Conservation (phyloP, 2,797 vertebrate genomes). For the Nasua narica region DNA sequence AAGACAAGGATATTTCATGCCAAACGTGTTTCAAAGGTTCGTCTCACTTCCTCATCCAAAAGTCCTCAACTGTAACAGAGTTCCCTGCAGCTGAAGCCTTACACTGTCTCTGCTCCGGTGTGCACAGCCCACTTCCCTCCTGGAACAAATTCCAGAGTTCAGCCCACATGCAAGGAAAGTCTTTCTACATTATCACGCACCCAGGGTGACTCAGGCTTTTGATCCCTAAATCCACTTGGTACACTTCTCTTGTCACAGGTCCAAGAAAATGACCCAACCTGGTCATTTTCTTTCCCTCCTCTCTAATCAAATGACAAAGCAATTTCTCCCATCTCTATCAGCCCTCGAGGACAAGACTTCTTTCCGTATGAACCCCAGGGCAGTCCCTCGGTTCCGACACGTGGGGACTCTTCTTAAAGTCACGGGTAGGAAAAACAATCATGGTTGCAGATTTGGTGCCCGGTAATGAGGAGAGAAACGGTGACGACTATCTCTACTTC, state of each 20-base stretch:
- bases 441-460: not conserved
- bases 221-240: not conserved
- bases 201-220: not conserved
- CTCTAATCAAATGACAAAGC: not conserved
- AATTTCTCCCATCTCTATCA: not conserved
- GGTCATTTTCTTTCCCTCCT: not conserved
- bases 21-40: not conserved
- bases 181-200: not conserved
- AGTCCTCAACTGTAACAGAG: not conserved
- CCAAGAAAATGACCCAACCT: too few relatives aligned
- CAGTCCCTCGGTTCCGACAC: accelerated
- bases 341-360: not conserved
- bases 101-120: accelerated
- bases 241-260: not conserved
- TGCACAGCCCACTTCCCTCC: not conserved
- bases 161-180: not conserved
- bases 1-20: not conserved
- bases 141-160: not conserved
- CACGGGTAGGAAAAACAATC: not conserved
- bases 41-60: not conserved
- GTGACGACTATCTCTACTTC: not conserved
- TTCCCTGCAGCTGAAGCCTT: not conserved
- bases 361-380: not conserved
- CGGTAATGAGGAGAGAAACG: not conserved
- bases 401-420: not conserved